A percentile compares a stretch with the other conserved stretches of the same genome.
Conservation (phyloP, 2,797 vertebrate genomes). For the Zalophus californianus region DNA sequence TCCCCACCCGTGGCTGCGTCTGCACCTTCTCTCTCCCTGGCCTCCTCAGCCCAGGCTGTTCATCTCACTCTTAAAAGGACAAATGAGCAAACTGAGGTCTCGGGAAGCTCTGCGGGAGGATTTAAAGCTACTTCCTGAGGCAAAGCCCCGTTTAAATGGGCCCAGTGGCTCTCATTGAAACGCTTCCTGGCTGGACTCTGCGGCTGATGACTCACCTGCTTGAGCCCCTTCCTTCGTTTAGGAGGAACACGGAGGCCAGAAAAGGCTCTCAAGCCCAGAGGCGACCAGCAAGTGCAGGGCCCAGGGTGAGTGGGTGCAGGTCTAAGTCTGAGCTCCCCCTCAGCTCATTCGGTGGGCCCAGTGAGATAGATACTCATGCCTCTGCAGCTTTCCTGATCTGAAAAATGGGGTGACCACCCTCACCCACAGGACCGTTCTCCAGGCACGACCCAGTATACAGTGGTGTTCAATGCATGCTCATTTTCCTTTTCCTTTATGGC, state of each 20-base stretch:
- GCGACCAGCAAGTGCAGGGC: accelerated
- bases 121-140: neutral
- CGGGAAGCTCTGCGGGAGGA: neutral
- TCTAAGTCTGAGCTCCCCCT: neutral
- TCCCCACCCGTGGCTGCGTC: accelerated
- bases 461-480: neutral
- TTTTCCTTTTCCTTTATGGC: neutral
- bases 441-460: neutral
- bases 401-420: neutral
- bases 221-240: neutral
- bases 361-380: neutral
- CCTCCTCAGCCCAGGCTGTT: slow-evolving; percentile 9
- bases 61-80: neutral
- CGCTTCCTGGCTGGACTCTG: neutral
- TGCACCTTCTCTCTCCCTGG: neutral
- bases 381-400: neutral
- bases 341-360: neutral
- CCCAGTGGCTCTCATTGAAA: accelerated
- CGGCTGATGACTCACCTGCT: neutral
- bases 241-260: neutral
- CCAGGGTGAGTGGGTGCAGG: accelerated
- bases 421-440: accelerated
- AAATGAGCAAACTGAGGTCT: neutral
- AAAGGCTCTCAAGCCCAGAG: neutral
- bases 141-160: neutral